Conservation (phyloP, 2,797 vertebrate species). For the Darevskia mixta region DNA sequence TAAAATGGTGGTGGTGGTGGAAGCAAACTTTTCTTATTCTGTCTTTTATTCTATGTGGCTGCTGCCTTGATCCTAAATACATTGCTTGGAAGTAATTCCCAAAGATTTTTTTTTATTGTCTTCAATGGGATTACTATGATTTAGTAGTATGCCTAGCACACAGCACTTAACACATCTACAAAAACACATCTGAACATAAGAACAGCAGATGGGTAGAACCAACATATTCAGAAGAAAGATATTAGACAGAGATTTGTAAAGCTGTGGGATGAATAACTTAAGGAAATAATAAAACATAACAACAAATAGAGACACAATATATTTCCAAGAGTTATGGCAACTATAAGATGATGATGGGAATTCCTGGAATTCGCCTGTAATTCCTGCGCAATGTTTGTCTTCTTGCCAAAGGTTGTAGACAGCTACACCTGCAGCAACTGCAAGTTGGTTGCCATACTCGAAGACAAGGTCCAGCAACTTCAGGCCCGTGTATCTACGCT, state of each 20-base stretch:
- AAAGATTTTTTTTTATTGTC: neutral
- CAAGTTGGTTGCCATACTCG: too few species aligned
- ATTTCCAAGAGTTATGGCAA: slow-evolving; percentile 34
- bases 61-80: neutral
- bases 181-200: slow-evolving; percentile 16
- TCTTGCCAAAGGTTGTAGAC: too few species aligned
- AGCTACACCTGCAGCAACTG: too few species aligned
- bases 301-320: slow-evolving; percentile 33
- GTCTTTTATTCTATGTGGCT: neutral
- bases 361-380: too few species aligned
- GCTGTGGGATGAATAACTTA: slow-evolving; percentile 33
- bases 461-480: too few species aligned
- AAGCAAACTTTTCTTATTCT: neutral
- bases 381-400: too few species aligned
- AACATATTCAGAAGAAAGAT: slow-evolving; percentile 37
- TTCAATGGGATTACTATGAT: slow-evolving; percentile 11
- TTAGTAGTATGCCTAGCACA: neutral
- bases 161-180: slow-evolving; percentile 8
- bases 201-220: slow-evolving; percentile 35
- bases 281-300: slow-evolving; percentile 38
- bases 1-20: too few species aligned
- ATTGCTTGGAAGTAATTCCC: neutral
- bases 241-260: slow-evolving; percentile 41
- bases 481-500: too few species aligned
- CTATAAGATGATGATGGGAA: slow-evolving; percentile 26